Conservation (phyloP, 2,888 invertebrate genomes). For the Dynastes maya region DNA sequence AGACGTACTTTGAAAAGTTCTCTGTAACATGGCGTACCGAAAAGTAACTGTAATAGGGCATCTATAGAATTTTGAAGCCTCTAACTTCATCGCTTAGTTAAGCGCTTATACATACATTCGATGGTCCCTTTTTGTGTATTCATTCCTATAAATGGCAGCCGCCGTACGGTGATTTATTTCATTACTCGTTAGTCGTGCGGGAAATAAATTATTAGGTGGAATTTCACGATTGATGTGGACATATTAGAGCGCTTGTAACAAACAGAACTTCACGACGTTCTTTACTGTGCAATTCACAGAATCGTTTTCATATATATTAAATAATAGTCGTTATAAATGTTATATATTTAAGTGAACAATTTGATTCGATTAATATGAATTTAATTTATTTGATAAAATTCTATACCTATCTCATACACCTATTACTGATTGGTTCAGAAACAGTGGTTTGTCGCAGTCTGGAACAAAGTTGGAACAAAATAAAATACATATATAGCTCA, state of each 20-base stretch:
- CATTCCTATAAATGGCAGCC: conserved; percentile 37
- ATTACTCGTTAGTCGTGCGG: conserved; percentile 25
- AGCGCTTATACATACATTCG: conserved; percentile 1
- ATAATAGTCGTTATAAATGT: too few relatives aligned
- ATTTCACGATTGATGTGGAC: conserved; percentile 21
- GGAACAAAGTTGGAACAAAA: too few relatives aligned
- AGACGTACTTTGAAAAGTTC: not conserved
- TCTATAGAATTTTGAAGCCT: conserved; percentile 40
- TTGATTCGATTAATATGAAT: too few relatives aligned
- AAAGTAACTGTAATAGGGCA: conserved; percentile 20
- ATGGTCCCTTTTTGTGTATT: conserved; percentile 32
- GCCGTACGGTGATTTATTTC: conserved; percentile 32
- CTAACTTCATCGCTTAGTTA: conserved; percentile 8
- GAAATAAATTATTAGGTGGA: conserved; percentile 39
- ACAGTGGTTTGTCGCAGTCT: too few relatives aligned
- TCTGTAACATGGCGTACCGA: not conserved
- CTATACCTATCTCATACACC: too few relatives aligned
- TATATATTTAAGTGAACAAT: too few relatives aligned
- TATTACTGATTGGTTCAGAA: too few relatives aligned
- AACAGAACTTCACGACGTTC: conserved; percentile 12
- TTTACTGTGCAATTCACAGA: not conserved
- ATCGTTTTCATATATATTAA: not conserved
- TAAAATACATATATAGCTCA: too few relatives aligned
- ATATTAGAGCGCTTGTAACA: conserved; percentile 8
- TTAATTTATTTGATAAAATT: too few relatives aligned